Evolutionary conservation across 1,140 invertebrate genomes (phyloP).

Genomic region (Ditylenchus dipsaci): DNA sequence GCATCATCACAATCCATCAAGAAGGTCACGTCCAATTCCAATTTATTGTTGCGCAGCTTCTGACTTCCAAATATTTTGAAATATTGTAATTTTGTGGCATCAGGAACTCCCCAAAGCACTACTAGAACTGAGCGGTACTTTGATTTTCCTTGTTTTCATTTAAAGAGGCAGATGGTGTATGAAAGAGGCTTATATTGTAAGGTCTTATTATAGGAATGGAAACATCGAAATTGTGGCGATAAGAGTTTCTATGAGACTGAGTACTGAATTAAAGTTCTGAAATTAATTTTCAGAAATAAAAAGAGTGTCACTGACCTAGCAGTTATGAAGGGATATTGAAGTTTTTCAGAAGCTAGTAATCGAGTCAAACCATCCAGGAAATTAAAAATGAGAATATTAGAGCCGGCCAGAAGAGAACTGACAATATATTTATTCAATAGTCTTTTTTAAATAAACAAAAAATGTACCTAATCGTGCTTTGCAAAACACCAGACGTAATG

Average conservation of each 20-base stretch:
- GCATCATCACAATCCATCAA: too few species aligned
- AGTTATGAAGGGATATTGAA: not conserved
- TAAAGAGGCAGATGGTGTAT: too few species aligned
- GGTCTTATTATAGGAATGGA: not conserved
- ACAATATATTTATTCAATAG: not conserved
- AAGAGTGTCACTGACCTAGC: not conserved
- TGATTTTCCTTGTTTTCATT: too few species aligned
- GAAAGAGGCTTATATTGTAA: not conserved
- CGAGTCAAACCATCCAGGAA: not conserved
- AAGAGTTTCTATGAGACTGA: not conserved
- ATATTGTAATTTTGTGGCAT: too few species aligned
- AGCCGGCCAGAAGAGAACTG: not conserved
- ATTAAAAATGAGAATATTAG: conserved; percentile 17
- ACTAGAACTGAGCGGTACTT: too few species aligned
- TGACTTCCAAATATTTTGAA: too few species aligned
- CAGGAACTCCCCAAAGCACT: too few species aligned
- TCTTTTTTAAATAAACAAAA: too few species aligned
- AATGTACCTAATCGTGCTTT: too few species aligned
- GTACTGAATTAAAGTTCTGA: not conserved
- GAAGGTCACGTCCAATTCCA: too few species aligned
- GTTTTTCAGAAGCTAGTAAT: not conserved
- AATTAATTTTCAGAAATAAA: not conserved
- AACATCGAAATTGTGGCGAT: not conserved
- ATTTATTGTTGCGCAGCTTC: too few species aligned
- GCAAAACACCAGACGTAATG: too few species aligned